Base-by-base conservation (phyloP, 2,888 invertebrate genomes). In the Horisme vitalbata region DNA sequence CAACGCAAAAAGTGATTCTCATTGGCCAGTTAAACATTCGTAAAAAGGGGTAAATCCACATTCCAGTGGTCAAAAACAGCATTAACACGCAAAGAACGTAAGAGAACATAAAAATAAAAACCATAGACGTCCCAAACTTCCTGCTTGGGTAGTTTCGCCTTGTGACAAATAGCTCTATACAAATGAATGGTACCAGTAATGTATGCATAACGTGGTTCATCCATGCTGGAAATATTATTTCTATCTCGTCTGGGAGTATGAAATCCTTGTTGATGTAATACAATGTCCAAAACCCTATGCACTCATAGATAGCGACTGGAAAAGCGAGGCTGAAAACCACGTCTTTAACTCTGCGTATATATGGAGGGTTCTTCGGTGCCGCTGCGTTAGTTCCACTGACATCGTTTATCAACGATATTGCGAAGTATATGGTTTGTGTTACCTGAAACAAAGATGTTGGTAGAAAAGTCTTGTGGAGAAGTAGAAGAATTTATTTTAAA, bases 41-140 rank as follows among this genome's bases (percentile, higher is more conserved):
- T 55, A 98, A 90, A 10, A 98, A 91, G 0, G 98, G 98, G 74
- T 98, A 98, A 0, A 96, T 96, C 97, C 98, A 98, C 27, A 94
- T 83, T 26, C 95, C 94, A 8, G 93, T 93, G 55, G 91, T 91
- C 33, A 90, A 82, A 68, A 93, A 93, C 12, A 95, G 91, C 18
- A 93, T 75, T 63, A 94, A 93, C 31, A 95, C 83, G 95, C 96
- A 97, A 1, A 91, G 57, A 21, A 94, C 75, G 68, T 97, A 97
- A 8, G 81, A 59, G 0, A 91, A 52, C 81, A 93, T 92, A 63
- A 96, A 93, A 0, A 72, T 47, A 5, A 85, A 46, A 1, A 94
- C 81, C 0, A 92, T 86, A 1, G 79, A 58, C 1, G 95, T 60
- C 0, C 95, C 96, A 8, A 87, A 75, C 35, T 82, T 90, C 55